phyloP scores from a whole-genome alignment of 1,140 invertebrate species.

The Solenopsis invicta region DNA sequence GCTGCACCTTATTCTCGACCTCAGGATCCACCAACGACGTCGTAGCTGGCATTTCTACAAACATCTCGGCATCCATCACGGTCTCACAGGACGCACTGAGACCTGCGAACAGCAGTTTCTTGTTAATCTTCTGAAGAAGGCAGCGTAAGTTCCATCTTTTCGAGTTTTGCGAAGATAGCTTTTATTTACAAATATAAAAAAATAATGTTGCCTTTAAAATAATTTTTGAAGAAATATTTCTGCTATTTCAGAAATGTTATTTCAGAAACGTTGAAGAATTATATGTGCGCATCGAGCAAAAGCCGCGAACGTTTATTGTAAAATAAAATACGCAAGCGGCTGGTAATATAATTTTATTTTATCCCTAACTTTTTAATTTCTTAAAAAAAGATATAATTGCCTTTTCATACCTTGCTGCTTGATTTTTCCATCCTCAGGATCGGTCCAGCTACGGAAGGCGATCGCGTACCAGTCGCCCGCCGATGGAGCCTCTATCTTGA shows the following conservation, averaged over 20 bases:
- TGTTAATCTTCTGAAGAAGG: neutral
- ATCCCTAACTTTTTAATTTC: neutral
- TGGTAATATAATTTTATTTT: neutral
- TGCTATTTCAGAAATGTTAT: too few species aligned
- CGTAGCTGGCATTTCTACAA: slow-evolving; percentile 83
- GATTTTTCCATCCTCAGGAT: slow-evolving; percentile 91
- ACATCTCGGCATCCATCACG: slow-evolving; percentile 88
- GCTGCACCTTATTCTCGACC: slow-evolving; percentile 66
- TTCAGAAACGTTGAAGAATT: too few species aligned
- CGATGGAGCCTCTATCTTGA: slow-evolving; percentile 89
- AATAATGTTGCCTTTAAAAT: neutral
- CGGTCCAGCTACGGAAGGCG: slow-evolving; percentile 91
- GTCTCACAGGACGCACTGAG: slow-evolving; percentile 87
- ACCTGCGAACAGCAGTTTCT: slow-evolving; percentile 78
- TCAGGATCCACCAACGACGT: slow-evolving; percentile 78
- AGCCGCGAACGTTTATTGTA: neutral
- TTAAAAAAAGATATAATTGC: neutral
- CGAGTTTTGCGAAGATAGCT: neutral
- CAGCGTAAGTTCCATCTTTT: neutral
- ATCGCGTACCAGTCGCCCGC: slow-evolving; percentile 94
- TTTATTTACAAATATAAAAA: neutral
- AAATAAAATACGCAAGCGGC: neutral
- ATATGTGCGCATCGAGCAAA: neutral
- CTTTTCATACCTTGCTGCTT: slow-evolving; percentile 90
- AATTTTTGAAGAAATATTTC: neutral